Evolutionary conservation across 2,113 vertebrate species (phyloP).

Genomic region (Carollia perspicillata): DNA sequence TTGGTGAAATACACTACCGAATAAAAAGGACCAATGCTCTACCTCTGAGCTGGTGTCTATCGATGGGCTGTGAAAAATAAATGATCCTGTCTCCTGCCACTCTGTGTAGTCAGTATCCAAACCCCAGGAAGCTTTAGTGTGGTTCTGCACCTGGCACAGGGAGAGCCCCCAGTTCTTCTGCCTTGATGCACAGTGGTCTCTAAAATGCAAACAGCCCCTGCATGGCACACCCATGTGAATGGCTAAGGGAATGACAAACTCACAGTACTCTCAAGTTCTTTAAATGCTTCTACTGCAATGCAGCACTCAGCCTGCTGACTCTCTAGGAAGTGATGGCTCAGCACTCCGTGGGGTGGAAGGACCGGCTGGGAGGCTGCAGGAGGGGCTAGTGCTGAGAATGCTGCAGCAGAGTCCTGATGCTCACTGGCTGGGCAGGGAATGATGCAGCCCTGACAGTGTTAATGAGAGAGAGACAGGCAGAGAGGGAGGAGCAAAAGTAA

Average conservation of each 20-base stretch:
- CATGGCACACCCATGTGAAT: neutral
- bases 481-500: neutral
- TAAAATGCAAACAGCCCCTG: neutral
- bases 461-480: neutral
- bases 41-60: neutral
- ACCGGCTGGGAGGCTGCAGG: constrained; percentile 52
- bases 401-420: neutral
- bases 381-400: neutral
- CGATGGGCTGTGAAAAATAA: neutral
- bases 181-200: neutral
- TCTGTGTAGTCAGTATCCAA: neutral
- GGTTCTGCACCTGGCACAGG: neutral
- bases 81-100: neutral
- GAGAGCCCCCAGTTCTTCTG: neutral
- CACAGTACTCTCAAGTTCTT: constrained; percentile 21
- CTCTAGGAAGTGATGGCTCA: constrained; percentile 60
- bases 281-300: constrained; percentile 77
- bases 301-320: constrained; percentile 73
- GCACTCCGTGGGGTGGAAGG: constrained; percentile 45
- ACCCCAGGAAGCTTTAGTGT: neutral
- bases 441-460: neutral
- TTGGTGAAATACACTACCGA: neutral
- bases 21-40: neutral
- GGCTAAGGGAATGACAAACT: neutral
- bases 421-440: neutral